phyloP scores from a whole-genome alignment of 1,140 invertebrate species.

The Bathynomus jamesi region DNA sequence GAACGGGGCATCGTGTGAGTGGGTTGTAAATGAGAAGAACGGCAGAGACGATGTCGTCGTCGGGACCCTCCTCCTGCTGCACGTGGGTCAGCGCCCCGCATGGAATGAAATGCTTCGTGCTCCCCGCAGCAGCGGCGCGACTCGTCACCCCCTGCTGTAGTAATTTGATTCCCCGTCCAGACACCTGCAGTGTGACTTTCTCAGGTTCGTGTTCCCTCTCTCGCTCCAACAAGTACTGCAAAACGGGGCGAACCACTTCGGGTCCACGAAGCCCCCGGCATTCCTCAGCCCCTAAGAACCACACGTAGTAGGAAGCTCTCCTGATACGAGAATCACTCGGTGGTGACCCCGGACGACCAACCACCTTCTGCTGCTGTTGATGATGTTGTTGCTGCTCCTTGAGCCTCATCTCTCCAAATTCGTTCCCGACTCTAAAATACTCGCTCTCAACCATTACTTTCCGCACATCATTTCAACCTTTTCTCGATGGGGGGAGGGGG shows the following conservation, averaged over 20 bases:
- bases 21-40: conserved; percentile 85
- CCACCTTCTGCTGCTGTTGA: not conserved
- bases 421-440: not conserved
- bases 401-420: not conserved
- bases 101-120: conserved; percentile 91
- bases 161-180: conserved; percentile 87
- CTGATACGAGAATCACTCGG: not conserved
- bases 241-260: conserved; percentile 70
- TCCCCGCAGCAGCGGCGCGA: conserved; percentile 45
- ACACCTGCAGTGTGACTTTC: conserved; percentile 76
- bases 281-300: conserved; percentile 94
- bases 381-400: not conserved
- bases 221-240: conserved; percentile 71
- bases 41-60: conserved; percentile 83
- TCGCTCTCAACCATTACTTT: too few species aligned
- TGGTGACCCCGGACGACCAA: not conserved
- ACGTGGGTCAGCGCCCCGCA: conserved; percentile 83
- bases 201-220: conserved; percentile 79
- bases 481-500: too few species aligned
- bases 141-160: conserved; percentile 54
- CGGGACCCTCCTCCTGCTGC: conserved; percentile 53
- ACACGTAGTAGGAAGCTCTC: conserved; percentile 70
- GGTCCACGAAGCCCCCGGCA: conserved; percentile 75
- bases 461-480: too few species aligned
- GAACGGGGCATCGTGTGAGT: conserved; percentile 74